Percentiles rank a stretch among this genome's conserved stretches.
These are phyloP conservation scores for Geothlypis trichas DNA, from an alignment of 2,113 vertebrate genomes.

Conservation along the genomic window DNA sequence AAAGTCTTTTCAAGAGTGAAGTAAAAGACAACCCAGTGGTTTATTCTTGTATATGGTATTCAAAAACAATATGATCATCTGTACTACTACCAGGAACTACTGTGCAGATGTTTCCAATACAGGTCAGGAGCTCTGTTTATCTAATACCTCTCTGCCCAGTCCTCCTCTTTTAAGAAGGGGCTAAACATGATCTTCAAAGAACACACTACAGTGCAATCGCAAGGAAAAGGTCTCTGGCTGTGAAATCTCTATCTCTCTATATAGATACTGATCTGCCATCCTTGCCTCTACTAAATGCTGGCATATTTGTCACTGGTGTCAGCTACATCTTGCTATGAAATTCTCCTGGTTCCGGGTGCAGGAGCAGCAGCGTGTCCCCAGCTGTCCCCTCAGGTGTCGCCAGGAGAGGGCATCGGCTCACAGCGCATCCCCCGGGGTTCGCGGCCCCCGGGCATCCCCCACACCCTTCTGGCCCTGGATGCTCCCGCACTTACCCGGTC, in stretches of 20 bases:
- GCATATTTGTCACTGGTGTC: neutral
- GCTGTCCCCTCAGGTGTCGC: neutral
- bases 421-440: rapidly evolving
- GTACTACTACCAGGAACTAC: neutral
- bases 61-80: neutral
- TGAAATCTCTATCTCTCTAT: neutral
- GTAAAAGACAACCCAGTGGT: neutral
- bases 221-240: neutral
- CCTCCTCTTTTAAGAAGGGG: neutral
- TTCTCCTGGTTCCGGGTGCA: neutral
- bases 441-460: rapidly evolving
- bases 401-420: neutral
- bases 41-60: neutral
- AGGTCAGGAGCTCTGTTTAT: neutral
- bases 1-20: neutral
- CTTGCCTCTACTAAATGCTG: neutral
- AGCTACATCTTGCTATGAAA: neutral
- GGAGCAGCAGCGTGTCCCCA: neutral
- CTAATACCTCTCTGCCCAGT: neutral
- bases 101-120: neutral
- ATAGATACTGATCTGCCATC: neutral
- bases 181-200: neutral
- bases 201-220: too few species aligned
- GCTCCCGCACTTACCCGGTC: rapidly evolving
- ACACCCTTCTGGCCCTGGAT: rapidly evolving